These are phyloP conservation scores for Elmis aenea DNA, from an alignment of 2,888 invertebrate species.

Conservation along the genomic window DNA sequence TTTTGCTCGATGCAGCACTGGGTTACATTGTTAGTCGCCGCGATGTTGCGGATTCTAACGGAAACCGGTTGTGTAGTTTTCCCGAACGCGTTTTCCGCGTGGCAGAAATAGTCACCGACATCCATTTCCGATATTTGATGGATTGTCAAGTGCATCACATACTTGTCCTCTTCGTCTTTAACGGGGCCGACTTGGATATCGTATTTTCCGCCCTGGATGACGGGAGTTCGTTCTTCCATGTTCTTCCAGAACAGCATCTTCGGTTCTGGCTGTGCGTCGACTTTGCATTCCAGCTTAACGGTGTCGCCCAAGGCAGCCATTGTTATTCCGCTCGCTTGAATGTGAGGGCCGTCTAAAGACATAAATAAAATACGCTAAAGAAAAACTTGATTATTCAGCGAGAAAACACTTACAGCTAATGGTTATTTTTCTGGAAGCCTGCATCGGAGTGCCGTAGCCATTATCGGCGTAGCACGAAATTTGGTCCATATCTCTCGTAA, in stretches of 20 bases:
- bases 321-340: constrained; percentile 72
- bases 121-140: constrained; percentile 65
- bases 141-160: constrained; percentile 70
- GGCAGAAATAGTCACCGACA: constrained; percentile 78
- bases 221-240: constrained; percentile 65
- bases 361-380: no score
- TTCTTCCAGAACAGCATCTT: constrained; percentile 80
- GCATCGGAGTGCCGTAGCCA: constrained; percentile 82
- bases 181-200: constrained; percentile 57
- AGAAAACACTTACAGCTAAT: constrained; percentile 85
- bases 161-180: constrained; percentile 63
- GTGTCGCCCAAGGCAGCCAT: constrained; percentile 72
- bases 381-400: no score
- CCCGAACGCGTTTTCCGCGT: constrained; percentile 80
- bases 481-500: constrained; percentile 79
- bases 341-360: constrained; percentile 64
- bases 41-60: constrained; percentile 61
- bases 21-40: constrained; percentile 65
- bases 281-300: constrained; percentile 71
- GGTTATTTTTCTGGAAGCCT: constrained; percentile 72
- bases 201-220: constrained; percentile 73
- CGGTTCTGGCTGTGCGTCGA: constrained; percentile 74
- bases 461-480: constrained; percentile 86
- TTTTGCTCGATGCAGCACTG: constrained; percentile 78
- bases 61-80: constrained; percentile 67